A percentile compares a stretch with the other conserved stretches of the same genome.
Conservation (phyloP, 2,888 invertebrate genomes). For the Lydus trimaculatus region DNA sequence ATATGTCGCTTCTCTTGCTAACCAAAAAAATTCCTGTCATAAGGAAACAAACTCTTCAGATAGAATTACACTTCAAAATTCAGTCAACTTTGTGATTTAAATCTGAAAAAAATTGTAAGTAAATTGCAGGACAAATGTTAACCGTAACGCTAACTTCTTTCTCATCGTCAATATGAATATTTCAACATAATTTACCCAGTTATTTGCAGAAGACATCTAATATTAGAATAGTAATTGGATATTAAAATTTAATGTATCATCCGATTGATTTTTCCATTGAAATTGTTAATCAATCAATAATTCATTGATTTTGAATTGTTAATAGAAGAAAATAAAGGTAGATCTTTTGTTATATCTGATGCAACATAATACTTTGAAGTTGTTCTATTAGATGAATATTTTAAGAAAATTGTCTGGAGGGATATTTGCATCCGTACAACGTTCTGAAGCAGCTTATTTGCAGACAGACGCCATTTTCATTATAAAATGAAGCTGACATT, state of each 20-base stretch:
- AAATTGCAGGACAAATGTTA: too few species aligned
- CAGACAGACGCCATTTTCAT: slow-evolving; percentile 8
- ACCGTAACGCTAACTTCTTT: not conserved
- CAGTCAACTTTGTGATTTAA: too few species aligned
- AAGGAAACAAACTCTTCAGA: too few species aligned
- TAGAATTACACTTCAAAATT: too few species aligned
- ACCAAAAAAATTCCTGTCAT: too few species aligned
- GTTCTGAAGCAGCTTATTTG: not conserved
- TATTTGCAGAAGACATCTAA: not conserved
- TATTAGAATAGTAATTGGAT: not conserved
- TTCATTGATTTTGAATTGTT: not conserved
- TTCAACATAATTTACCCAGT: not conserved
- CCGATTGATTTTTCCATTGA: not conserved
- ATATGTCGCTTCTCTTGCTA: not conserved
- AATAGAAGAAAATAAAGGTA: not conserved
- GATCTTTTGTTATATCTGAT: not conserved
- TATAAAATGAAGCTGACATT: not conserved
- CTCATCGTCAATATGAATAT: not conserved
- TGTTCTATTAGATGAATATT: not conserved
- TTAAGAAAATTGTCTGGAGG: not conserved
- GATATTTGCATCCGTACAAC: not conserved
- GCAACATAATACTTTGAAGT: not conserved
- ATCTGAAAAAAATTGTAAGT: too few species aligned
- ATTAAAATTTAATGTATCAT: not conserved
- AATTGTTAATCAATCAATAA: not conserved